Evolutionary conservation across 2,888 invertebrate species (phyloP).

Genomic region (Aphodius sticticus): DNA sequence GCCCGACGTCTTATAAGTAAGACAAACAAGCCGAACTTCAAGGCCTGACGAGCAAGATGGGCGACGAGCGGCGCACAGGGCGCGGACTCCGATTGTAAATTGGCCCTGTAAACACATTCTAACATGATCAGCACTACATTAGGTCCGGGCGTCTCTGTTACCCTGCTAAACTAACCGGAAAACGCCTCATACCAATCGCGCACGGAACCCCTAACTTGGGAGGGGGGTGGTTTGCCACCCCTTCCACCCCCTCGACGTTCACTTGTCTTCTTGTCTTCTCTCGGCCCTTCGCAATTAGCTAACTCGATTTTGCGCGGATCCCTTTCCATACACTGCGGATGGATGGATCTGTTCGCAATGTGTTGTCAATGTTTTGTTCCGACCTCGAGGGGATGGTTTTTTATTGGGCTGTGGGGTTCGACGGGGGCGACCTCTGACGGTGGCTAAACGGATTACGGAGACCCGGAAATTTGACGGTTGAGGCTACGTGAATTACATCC

Average conservation of each 20-base stretch:
- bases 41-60: slow-evolving; percentile 55
- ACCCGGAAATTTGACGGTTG: slow-evolving; percentile 34
- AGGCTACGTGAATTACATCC: slow-evolving; percentile 33
- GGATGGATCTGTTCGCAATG: slow-evolving; percentile 58
- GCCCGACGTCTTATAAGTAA: slow-evolving; percentile 55
- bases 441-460: slow-evolving; percentile 45
- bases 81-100: slow-evolving; percentile 60
- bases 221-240: background rate
- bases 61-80: slow-evolving; percentile 55
- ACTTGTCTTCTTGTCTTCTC: slow-evolving; percentile 32
- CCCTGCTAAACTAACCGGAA: slow-evolving; percentile 60
- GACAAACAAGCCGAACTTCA: slow-evolving; percentile 52
- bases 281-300: slow-evolving; percentile 59
- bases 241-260: slow-evolving; percentile 23
- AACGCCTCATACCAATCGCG: slow-evolving; percentile 35
- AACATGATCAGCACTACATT: slow-evolving; percentile 63
- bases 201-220: slow-evolving; percentile 5
- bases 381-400: slow-evolving; percentile 42
- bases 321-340: slow-evolving; percentile 50
- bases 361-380: slow-evolving; percentile 60
- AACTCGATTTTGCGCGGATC: slow-evolving; percentile 61
- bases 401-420: background rate
- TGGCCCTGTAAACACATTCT: slow-evolving; percentile 62
- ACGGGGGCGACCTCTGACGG: slow-evolving; percentile 29
- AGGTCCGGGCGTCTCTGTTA: slow-evolving; percentile 59